Conservation (phyloP, 2,113 vertebrate genomes). For the Smithornis capensis region DNA sequence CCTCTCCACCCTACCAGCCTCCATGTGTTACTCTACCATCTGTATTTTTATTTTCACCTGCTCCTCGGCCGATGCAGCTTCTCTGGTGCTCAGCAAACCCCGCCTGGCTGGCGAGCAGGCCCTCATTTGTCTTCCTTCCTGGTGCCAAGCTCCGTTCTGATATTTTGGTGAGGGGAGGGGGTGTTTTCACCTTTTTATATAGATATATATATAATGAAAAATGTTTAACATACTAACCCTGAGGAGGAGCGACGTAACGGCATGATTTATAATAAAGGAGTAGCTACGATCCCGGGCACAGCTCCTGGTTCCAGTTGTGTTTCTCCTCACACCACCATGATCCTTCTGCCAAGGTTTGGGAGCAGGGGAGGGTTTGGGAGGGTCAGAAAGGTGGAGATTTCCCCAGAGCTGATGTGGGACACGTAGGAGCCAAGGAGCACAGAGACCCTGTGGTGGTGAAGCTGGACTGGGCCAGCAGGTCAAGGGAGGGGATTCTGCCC, state of each 20-base stretch:
- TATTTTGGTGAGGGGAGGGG: neutral
- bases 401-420: neutral
- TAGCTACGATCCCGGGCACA: conserved; percentile 45
- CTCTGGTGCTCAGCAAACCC: conserved; percentile 32
- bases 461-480: neutral
- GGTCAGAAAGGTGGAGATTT: neutral
- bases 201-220: conserved; percentile 63
- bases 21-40: neutral
- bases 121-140: neutral
- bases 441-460: accelerated
- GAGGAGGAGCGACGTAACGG: conserved; percentile 47
- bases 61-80: conserved; percentile 8
- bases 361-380: neutral
- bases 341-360: neutral
- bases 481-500: neutral
- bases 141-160: neutral
- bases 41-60: neutral
- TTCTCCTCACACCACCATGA: neutral
- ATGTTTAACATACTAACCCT: conserved; percentile 63
- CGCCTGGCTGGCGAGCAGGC: neutral
- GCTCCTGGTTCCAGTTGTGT: neutral
- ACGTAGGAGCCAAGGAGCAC: neutral
- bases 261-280: conserved; percentile 72
- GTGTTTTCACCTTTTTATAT: conserved; percentile 63
- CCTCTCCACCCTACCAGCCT: neutral